Conservation (phyloP, 1,140 invertebrate species). For the Anoplolepis gracilipes region DNA sequence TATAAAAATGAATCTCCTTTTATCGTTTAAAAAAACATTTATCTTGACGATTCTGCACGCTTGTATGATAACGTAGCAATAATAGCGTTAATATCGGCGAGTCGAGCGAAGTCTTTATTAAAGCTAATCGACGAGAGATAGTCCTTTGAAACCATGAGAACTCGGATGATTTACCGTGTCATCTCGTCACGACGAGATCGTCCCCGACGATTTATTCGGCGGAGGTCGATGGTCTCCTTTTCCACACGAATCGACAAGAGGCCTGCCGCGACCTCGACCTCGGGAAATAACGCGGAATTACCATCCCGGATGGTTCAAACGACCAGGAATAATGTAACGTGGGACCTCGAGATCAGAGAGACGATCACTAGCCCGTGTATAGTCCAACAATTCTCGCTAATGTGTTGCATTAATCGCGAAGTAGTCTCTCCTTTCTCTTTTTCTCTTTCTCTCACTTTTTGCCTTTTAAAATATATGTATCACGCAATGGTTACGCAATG, state of each 20-base stretch:
- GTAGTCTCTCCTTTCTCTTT: neutral
- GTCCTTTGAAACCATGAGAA: constrained; percentile 46
- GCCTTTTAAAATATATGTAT: neutral
- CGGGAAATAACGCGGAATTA: constrained; percentile 60
- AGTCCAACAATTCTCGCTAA: constrained; percentile 37
- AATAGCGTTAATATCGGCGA: constrained; percentile 40
- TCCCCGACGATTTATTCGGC: constrained; percentile 43
- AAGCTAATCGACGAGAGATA: constrained; percentile 16
- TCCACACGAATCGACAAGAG: constrained; percentile 50
- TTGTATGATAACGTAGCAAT: constrained; percentile 20
- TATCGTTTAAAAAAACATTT: constrained; percentile 3
- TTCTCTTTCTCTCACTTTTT: neutral
- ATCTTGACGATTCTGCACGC: neutral
- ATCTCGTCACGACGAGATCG: constrained; percentile 41
- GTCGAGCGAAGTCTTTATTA: neutral
- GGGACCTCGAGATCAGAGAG: constrained; percentile 50
- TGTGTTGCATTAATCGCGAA: constrained; percentile 42
- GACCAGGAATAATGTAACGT: constrained; percentile 59
- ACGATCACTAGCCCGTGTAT: constrained; percentile 14
- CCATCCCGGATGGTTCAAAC: constrained; percentile 46
- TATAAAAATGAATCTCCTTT: neutral
- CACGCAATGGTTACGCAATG: neutral
- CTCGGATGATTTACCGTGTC: constrained; percentile 45
- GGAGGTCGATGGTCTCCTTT: constrained; percentile 58
- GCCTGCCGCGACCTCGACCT: constrained; percentile 62